phyloP scores from a whole-genome alignment of 2,797 vertebrate species.

The Crypturellus tataupa region DNA sequence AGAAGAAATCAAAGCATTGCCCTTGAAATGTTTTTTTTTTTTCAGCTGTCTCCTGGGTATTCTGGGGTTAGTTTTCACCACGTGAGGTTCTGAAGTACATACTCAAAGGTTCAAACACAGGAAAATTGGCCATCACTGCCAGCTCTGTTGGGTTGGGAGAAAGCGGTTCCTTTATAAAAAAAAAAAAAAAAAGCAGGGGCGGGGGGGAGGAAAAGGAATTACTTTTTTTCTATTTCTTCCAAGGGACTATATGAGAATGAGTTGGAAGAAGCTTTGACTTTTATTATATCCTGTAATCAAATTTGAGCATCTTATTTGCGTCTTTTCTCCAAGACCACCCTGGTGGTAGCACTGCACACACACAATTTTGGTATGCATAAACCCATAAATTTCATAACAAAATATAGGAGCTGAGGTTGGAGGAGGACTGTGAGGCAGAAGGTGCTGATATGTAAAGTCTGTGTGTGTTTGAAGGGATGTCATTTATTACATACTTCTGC shows the following conservation, averaged over 20 bases:
- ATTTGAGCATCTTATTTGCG: constrained; percentile 74
- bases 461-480: constrained; percentile 67
- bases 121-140: constrained; percentile 66
- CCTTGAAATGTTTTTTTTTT: constrained; percentile 53
- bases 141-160: constrained; percentile 66
- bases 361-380: constrained; percentile 69
- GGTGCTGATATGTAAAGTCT: constrained; percentile 68
- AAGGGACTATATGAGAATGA: constrained; percentile 47
- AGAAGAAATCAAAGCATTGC: constrained; percentile 60
- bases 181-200: not conserved
- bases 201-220: not conserved
- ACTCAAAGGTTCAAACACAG: constrained; percentile 70
- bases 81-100: constrained; percentile 72
- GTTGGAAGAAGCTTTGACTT: constrained; percentile 70
- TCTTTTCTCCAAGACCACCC: constrained; percentile 75
- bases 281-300: constrained; percentile 79
- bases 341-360: constrained; percentile 49
- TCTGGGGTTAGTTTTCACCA: constrained; percentile 73
- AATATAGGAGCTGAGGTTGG: constrained; percentile 65
- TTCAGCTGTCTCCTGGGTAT: constrained; percentile 72
- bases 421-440: constrained; percentile 71
- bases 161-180: constrained; percentile 47
- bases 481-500: constrained; percentile 70
- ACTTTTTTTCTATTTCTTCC: constrained; percentile 41
- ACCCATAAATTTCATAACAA: constrained; percentile 73